These are phyloP conservation scores for Drosophila willistoni DNA, from an alignment of 1,140 invertebrate genomes.

Conservation along the genomic window DNA sequence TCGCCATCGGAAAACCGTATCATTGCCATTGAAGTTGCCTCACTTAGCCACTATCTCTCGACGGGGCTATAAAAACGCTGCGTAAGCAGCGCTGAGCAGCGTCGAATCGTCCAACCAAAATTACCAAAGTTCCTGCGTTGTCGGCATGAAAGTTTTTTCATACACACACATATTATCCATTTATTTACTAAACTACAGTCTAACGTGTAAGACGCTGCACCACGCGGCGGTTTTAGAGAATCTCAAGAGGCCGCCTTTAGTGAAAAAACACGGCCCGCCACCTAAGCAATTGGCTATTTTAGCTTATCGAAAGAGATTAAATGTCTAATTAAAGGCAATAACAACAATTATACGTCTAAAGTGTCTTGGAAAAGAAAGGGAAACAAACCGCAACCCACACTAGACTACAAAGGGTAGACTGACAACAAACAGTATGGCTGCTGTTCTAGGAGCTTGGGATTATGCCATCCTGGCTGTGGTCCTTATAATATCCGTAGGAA, in stretches of 20 bases:
- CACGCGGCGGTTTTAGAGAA: constrained; percentile 21
- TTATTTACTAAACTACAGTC: constrained; percentile 68
- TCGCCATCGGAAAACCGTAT: background rate
- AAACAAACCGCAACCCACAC: background rate
- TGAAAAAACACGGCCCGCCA: constrained; percentile 5
- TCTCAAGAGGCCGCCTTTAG: constrained; percentile 48
- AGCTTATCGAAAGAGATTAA: constrained; percentile 64
- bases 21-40: constrained; percentile 4
- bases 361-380: too few species aligned
- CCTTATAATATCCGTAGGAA: constrained; percentile 87
- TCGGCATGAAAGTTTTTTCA: background rate
- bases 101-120: background rate
- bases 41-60: constrained; percentile 45
- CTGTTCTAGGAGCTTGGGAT: constrained; percentile 84
- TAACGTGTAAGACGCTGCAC: constrained; percentile 56
- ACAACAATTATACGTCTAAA: background rate
- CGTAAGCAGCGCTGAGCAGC: background rate
- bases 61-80: constrained; percentile 33
- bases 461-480: constrained; percentile 87
- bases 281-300: background rate
- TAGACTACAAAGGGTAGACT: background rate
- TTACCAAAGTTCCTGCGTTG: constrained; percentile 5
- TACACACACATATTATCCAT: constrained; percentile 5
- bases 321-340: constrained; percentile 54
- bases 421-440: constrained; percentile 40